Evolutionary conservation across 2,888 invertebrate genomes (phyloP), one percentile per base, ranked within the genome.

Genomic region (Epirrita christyi): DNA sequence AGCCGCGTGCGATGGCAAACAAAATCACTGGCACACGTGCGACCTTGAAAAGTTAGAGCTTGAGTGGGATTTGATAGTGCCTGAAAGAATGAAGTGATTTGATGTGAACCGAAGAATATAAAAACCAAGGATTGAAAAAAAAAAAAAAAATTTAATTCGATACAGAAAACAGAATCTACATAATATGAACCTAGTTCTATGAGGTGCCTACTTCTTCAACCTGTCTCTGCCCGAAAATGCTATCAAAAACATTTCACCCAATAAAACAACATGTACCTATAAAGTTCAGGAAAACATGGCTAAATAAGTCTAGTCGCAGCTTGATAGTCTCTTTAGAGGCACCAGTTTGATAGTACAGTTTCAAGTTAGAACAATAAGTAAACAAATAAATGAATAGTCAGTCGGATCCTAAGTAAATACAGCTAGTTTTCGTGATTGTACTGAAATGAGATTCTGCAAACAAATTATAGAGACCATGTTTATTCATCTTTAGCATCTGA

Each of bases 1-100:
- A 80, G 76, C 74, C 74, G 61, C 73, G 71, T 67, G 48, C 72
- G 73, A 81, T 80, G 70, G 72, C 81, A 79, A 83, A 83, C 2
- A 82, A 85, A 81, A 83, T 84, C 66, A 75, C 68, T 72, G 70
- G 67, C 74, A 72, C 74, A 78, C 73, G 71, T 73, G 70, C 64
- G 68, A 65, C 72, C 13, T 6, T 51, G 36, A 37, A 37, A 50
- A 43, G 21, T 36, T 32, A 36, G 21, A 6, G 29, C 11, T 11
- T 41, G 29, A 42, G 41, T 42, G 29, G 29, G 29, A 38, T 40
- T 40, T 29, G 6, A 48, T 45, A 32, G 8, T 9, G 32, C 8
- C 7, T 10, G 21, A 21, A 21, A 21, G 21, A 21, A 21, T 4
- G 4, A 21, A 21, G 4, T 4, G 21, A 2, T 3, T 21, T 21